Conservation (phyloP, 2,888 invertebrate genomes). For the Orthosia gothica region DNA sequence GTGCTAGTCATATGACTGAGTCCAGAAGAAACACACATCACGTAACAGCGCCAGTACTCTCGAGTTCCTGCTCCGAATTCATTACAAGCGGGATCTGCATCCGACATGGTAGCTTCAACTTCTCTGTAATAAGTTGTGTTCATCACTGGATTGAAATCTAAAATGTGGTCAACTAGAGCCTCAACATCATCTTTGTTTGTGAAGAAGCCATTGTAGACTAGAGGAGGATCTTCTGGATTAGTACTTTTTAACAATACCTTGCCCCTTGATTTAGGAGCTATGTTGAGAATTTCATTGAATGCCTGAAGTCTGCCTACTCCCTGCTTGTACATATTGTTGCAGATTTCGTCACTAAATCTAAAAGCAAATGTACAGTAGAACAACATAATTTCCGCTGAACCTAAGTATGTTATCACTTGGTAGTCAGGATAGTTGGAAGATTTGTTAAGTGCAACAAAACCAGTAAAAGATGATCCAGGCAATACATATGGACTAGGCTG, state of each 20-base stretch:
- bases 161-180: slow-evolving; percentile 59
- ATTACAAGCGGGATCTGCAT: slow-evolving; percentile 65
- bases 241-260: slow-evolving; percentile 65
- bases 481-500: slow-evolving; percentile 63
- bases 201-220: slow-evolving; percentile 68
- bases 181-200: slow-evolving; percentile 37
- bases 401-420: slow-evolving; percentile 60
- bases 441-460: slow-evolving; percentile 68
- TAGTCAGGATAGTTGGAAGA: slow-evolving; percentile 66
- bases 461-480: slow-evolving; percentile 62
- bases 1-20: slow-evolving; percentile 72
- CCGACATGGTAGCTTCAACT: slow-evolving; percentile 63
- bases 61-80: slow-evolving; percentile 56
- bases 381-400: slow-evolving; percentile 52
- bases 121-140: slow-evolving; percentile 69
- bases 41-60: slow-evolving; percentile 75
- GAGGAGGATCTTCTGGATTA: slow-evolving; percentile 68
- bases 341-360: slow-evolving; percentile 75
- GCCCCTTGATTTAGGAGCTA: slow-evolving; percentile 82
- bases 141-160: slow-evolving; percentile 65
- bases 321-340: slow-evolving; percentile 58
- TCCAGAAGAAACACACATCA: slow-evolving; percentile 65
- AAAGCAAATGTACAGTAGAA: slow-evolving; percentile 84
- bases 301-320: slow-evolving; percentile 58
- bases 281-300: slow-evolving; percentile 64